Percentiles rank a stretch among this genome's conserved stretches.
These are phyloP conservation scores for Scomber japonicus DNA, from an alignment of 2,113 vertebrate genomes.

Conservation along the genomic window DNA sequence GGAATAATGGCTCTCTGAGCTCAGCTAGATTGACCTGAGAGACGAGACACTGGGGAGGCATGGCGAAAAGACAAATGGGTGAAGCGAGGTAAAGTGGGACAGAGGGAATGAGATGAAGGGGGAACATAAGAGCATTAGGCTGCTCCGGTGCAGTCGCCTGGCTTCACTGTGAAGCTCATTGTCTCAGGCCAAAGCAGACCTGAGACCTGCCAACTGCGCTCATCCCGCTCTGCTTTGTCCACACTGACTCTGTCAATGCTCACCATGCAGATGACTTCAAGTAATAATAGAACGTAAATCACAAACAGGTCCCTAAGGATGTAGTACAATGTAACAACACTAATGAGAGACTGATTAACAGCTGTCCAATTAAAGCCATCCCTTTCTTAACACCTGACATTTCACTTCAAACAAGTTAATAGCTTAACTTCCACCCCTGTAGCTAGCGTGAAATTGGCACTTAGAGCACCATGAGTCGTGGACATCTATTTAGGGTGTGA, in stretches of 20 bases:
- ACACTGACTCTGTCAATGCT: slow-evolving; percentile 2
- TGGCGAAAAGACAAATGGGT: slow-evolving; percentile 47
- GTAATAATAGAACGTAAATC: slow-evolving; percentile 41
- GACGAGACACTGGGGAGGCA: slow-evolving; percentile 1
- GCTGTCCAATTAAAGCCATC: slow-evolving; percentile 26
- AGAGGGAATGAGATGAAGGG: slow-evolving; percentile 58
- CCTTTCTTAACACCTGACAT: slow-evolving; percentile 60
- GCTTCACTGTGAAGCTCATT: slow-evolving; percentile 40
- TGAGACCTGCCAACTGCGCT: slow-evolving; percentile 55
- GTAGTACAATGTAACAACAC: slow-evolving; percentile 36
- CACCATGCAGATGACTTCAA: not conserved
- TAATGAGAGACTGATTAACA: slow-evolving; percentile 69
- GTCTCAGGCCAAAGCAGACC: slow-evolving; percentile 52
- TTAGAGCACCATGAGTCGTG: slow-evolving; percentile 39
- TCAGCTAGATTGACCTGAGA: slow-evolving; percentile 48
- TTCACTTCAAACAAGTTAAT: slow-evolving; percentile 51
- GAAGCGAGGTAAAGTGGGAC: slow-evolving; percentile 42
- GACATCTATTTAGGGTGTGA: slow-evolving; percentile 64
- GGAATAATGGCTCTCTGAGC: slow-evolving; percentile 37
- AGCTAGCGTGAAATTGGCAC: slow-evolving; percentile 73
- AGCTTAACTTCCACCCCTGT: slow-evolving; percentile 38
- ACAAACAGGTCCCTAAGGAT: slow-evolving; percentile 47
- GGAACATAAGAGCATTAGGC: slow-evolving; percentile 52
- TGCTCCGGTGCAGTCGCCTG: slow-evolving; percentile 26
- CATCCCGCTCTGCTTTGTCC: slow-evolving; percentile 20